Conservation (phyloP, 1,140 invertebrate species). For the Carcinoscorpius rotundicauda region DNA sequence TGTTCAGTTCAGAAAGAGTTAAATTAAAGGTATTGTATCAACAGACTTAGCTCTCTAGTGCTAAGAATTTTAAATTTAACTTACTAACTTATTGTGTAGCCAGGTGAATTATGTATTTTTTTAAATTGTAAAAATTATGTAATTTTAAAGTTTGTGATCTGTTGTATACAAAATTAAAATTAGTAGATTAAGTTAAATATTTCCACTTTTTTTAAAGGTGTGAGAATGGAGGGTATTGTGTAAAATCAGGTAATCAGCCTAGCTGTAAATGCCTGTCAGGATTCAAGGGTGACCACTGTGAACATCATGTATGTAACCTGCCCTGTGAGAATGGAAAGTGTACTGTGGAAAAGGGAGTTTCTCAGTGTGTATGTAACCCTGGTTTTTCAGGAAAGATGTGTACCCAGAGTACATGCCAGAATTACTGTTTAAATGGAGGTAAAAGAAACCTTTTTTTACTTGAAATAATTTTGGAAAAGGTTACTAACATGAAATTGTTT, state of each 20-base stretch:
- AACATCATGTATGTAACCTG: constrained; percentile 24
- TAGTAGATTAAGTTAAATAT: too few relatives aligned
- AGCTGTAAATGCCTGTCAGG: constrained; percentile 33
- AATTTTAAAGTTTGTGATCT: too few relatives aligned
- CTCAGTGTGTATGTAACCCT: constrained; percentile 29
- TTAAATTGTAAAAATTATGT: too few relatives aligned
- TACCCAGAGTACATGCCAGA: constrained; percentile 15
- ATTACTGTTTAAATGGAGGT: constrained; percentile 22
- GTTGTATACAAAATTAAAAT: too few relatives aligned
- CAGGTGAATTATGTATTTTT: too few relatives aligned
- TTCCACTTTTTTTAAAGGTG: constrained; percentile 22
- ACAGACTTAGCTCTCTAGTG: too few relatives aligned
- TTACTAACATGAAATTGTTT: too few relatives aligned
- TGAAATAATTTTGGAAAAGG: too few relatives aligned
- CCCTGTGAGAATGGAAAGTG: constrained; percentile 25
- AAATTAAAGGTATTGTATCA: too few relatives aligned
- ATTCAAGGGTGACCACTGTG: constrained; percentile 33
- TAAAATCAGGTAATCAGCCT: constrained; percentile 8
- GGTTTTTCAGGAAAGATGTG: constrained; percentile 27
- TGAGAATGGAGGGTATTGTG: constrained; percentile 34
- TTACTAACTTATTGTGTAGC: too few relatives aligned
- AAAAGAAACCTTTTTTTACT: neutral
- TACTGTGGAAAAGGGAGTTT: constrained; percentile 25
- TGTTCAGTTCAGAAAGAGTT: too few relatives aligned
- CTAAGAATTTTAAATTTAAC: too few relatives aligned